Conservation (phyloP, 2,113 vertebrate genomes). For the Colaptes auratus region DNA sequence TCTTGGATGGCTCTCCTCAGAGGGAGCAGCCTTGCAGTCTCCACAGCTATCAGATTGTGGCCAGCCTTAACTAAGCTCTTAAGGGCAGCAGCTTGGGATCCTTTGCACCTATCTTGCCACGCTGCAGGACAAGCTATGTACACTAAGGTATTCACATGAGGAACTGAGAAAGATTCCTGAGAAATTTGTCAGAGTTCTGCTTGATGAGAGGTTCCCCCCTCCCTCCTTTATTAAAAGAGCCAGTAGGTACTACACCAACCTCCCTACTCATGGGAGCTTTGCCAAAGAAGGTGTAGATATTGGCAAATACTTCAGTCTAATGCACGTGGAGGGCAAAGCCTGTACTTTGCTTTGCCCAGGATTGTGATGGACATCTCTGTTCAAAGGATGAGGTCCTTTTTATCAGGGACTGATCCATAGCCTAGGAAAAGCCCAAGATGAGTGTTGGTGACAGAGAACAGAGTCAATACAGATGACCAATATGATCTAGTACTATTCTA, state of each 20-base stretch:
- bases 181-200: not conserved
- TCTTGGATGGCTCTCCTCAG: not conserved
- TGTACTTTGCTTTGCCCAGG: no score
- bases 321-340: no score
- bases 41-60: rapidly evolving
- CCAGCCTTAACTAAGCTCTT: not conserved
- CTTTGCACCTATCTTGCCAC: not conserved
- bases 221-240: not conserved
- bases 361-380: no score
- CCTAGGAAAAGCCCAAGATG: no score
- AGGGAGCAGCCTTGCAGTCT: not conserved
- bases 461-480: no score
- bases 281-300: no score
- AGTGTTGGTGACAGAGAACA: no score
- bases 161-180: not conserved
- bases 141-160: not conserved
- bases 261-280: not conserved
- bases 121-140: not conserved
- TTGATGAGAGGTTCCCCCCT: rapidly evolving
- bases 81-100: not conserved
- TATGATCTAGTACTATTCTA: no score
- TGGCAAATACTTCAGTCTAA: no score
- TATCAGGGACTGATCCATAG: no score
- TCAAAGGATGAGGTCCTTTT: no score
- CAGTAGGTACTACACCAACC: not conserved